These are phyloP conservation scores for Sebastes steindachneri DNA, from an alignment of 2,797 vertebrate species.

Conservation along the genomic window DNA sequence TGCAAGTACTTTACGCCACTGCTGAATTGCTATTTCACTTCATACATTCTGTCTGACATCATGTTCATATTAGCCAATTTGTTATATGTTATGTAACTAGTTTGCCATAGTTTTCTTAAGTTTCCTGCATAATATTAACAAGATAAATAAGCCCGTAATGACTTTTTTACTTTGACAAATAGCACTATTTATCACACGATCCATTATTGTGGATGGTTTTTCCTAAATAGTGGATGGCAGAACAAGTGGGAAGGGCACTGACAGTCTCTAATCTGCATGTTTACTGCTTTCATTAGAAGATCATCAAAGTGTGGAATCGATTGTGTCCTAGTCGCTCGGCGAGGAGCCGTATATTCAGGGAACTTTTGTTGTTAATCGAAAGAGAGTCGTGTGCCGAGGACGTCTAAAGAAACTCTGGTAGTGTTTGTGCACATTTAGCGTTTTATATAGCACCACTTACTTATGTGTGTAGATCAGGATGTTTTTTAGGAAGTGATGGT, in stretches of 20 bases:
- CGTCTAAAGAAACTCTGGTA: neutral
- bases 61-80: too few species aligned
- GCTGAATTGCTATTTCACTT: neutral
- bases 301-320: constrained; percentile 71
- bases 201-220: constrained; percentile 26
- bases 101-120: neutral
- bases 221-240: constrained; percentile 36
- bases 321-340: constrained; percentile 33
- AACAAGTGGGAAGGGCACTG: constrained; percentile 44
- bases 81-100: neutral
- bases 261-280: constrained; percentile 72
- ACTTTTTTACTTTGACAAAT: constrained; percentile 14
- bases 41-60: neutral
- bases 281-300: constrained; percentile 75
- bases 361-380: constrained; percentile 44
- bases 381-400: neutral
- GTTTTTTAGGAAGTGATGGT: constrained; percentile 5
- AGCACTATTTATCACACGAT: constrained; percentile 7
- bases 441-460: constrained; percentile 28
- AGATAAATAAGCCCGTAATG: neutral
- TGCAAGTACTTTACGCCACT: too few species aligned
- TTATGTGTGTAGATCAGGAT: neutral
- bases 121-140: constrained; percentile 3
- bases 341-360: constrained; percentile 41
- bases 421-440: neutral